Evolutionary conservation across 2,888 invertebrate species (phyloP).

Genomic region (Lasioglossum malachurum): DNA sequence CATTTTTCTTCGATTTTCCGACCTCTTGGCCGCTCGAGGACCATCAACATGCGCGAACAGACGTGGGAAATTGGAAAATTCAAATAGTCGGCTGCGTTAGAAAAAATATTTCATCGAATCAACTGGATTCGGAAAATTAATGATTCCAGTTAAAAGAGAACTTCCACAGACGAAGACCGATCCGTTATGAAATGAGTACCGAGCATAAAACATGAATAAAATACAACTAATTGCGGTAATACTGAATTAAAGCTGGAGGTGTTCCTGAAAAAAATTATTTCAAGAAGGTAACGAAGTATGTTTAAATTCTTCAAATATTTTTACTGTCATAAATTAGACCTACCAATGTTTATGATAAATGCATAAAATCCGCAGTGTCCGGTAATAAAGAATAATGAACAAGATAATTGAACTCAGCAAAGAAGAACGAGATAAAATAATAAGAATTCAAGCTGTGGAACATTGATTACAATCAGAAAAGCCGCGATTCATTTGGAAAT

Average conservation of each 20-base stretch:
- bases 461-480: neutral
- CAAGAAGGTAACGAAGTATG: no score
- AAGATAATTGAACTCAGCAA: no score
- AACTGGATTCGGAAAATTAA: neutral
- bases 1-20: conserved; percentile 11
- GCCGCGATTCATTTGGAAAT: neutral
- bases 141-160: neutral
- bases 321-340: no score
- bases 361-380: no score
- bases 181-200: no score
- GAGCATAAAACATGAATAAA: no score
- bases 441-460: neutral
- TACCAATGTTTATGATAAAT: no score
- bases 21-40: neutral
- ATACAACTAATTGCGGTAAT: no score
- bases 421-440: no score
- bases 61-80: neutral
- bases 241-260: neutral
- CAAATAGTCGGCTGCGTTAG: neutral
- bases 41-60: neutral
- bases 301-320: no score
- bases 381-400: no score
- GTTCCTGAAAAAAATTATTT: neutral
- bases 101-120: neutral
- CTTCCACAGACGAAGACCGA: no score